Evolutionary conservation across 2,797 vertebrate species (phyloP).

Genomic region (Echeneis naucrates): DNA sequence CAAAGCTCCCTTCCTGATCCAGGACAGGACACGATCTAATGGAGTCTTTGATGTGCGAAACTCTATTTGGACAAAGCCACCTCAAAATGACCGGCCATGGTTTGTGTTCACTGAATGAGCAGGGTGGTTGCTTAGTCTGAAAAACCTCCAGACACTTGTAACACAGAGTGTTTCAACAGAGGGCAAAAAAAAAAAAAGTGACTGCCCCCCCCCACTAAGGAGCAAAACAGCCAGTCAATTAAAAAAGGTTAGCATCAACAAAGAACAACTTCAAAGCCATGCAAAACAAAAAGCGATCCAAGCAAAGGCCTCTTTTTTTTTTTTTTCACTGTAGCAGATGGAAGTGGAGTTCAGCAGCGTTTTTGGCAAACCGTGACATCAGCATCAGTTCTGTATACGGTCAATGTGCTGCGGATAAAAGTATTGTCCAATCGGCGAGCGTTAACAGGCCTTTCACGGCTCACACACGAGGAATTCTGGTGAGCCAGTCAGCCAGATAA

Average conservation of each 20-base stretch:
- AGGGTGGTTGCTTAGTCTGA: slow-evolving; percentile 44
- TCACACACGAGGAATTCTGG: slow-evolving; percentile 65
- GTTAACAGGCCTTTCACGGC: slow-evolving; percentile 34
- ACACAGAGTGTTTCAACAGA: slow-evolving; percentile 37
- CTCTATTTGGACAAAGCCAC: too few species aligned
- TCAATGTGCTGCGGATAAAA: slow-evolving; percentile 21
- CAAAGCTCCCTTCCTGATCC: background rate
- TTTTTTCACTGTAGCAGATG: background rate
- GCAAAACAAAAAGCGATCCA: background rate
- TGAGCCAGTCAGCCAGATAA: slow-evolving; percentile 73
- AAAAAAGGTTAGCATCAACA: background rate
- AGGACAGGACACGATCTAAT: background rate
- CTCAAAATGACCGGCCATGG: slow-evolving; percentile 33
- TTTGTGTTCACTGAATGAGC: slow-evolving; percentile 58
- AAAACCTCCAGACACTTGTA: slow-evolving; percentile 40
- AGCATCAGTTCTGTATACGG: slow-evolving; percentile 17
- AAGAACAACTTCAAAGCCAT: slow-evolving; percentile 1
- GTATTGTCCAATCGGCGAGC: slow-evolving; percentile 21
- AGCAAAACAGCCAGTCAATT: slow-evolving; percentile 24
- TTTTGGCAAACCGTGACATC: slow-evolving; percentile 20
- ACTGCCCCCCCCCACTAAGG: slow-evolving; percentile 25
- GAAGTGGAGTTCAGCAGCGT: background rate
- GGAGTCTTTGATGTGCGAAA: slow-evolving; percentile 2
- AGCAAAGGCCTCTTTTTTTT: background rate
- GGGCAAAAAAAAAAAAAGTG: slow-evolving; percentile 1